A percentile compares a stretch with the other conserved stretches of the same genome.
Conservation (phyloP, 2,113 vertebrate genomes). For the Kryptolebias marmoratus region DNA sequence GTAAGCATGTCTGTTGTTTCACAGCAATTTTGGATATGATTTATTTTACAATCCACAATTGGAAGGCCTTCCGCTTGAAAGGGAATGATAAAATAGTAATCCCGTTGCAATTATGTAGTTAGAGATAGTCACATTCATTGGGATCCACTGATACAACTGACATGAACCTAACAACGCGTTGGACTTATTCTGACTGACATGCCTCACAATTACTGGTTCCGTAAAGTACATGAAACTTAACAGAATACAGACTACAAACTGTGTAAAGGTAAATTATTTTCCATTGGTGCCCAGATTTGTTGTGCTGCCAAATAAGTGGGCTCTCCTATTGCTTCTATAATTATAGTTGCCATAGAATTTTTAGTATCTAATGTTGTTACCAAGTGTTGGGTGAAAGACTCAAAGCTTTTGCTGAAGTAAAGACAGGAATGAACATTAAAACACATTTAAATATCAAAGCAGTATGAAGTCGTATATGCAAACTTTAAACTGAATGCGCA, state of each 20-base stretch:
- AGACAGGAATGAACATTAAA: too few relatives aligned
- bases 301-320: not conserved
- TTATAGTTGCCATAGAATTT: not conserved
- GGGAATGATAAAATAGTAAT: constrained; percentile 71
- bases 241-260: not conserved
- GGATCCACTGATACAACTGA: constrained; percentile 58
- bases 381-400: not conserved
- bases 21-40: constrained; percentile 76
- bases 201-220: constrained; percentile 12
- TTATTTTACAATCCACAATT: constrained; percentile 71
- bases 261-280: constrained; percentile 17
- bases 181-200: constrained; percentile 30
- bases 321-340: not conserved
- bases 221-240: constrained; percentile 18
- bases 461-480: too few relatives aligned
- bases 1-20: constrained; percentile 69
- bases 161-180: constrained; percentile 35
- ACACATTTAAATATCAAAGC: too few relatives aligned
- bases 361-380: not conserved
- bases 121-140: constrained; percentile 60
- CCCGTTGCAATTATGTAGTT: constrained; percentile 63
- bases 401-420: too few relatives aligned
- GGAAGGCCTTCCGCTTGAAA: constrained; percentile 63
- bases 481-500: too few relatives aligned
- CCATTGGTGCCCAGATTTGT: not conserved